Evolutionary conservation across 2,113 vertebrate genomes (phyloP), one percentile per base, ranked within the genome.

Genomic region (Psittacara wagleri): DNA sequence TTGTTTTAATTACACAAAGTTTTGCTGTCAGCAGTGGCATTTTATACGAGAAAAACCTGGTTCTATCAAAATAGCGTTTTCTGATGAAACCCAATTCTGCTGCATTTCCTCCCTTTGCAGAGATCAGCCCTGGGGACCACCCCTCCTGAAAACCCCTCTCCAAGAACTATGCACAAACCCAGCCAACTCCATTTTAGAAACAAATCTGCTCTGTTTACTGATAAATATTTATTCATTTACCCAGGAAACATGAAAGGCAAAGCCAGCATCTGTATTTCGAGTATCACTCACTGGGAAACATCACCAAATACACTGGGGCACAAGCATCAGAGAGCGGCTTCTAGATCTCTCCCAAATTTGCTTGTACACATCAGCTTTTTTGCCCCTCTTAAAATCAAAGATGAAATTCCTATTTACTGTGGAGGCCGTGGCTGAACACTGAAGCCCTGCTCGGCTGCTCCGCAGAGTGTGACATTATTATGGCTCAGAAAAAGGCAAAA

Each of bases 141-240:
- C 4, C 7, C 62, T 76, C 70, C 78, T 7, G 59, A 92, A 90
- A 90, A 8, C 55, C 62, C 73, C 55, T 75, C 25, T 10, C 20
- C 0, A 0, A 89, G 46, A 97, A 62, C 83, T 89, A 76, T 35
- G 86, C 48, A 20, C 27, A 64, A 61, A 76, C 2, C 2, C 48
- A 72, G 86, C 94, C 93, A 89, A 66, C 52, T 57, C 33, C 54
- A 29, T 13, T 59, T 25, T 13, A 77, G 72, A 77, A 90, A 92
- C 57, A 74, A 73, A 88, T 55, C 68, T 62, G 27, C 52, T 75
- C 69, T 96, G 91, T 94, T 95, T 95, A 95, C 84, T 69, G 91
- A 37, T 94, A 95, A 96, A 96, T 87, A 94, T 95, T 95, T 95
- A 89, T 94, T 44, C 77, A 89, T 91, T 94, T 85, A 89, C 91